Evolutionary conservation across 2,888 invertebrate species (phyloP).

Genomic region (Chelonus formosanus): DNA sequence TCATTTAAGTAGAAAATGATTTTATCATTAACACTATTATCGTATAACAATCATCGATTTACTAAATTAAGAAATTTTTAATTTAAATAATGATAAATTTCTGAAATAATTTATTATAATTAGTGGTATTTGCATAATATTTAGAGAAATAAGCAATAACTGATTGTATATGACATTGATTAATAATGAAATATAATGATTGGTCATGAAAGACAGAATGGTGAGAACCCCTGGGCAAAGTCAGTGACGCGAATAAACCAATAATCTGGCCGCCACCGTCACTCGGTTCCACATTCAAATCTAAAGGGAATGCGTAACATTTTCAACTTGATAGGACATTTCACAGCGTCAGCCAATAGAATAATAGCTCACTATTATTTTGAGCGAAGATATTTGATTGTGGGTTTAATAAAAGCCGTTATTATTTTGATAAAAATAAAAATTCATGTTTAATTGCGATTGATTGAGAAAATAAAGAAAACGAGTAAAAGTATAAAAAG

Average conservation of each 20-base stretch:
- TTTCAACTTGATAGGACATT: constrained; percentile 56
- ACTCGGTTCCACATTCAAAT: constrained; percentile 63
- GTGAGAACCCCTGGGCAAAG: constrained; percentile 57
- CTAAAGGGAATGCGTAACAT: constrained; percentile 52
- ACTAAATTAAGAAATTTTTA: no score
- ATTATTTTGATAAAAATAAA: constrained; percentile 13
- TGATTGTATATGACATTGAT: no score
- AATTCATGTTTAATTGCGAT: constrained; percentile 13
- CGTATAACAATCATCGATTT: no score
- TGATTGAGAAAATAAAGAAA: constrained; percentile 17
- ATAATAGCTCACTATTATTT: constrained; percentile 2
- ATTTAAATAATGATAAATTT: no score
- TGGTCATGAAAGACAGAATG: constrained; percentile 6
- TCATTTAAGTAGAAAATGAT: no score
- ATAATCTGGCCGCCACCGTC: constrained; percentile 61
- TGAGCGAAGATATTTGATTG: neutral
- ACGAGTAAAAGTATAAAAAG: constrained; percentile 22
- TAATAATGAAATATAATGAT: neutral
- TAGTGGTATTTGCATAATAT: no score
- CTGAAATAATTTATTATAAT: no score
- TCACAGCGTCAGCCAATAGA: constrained; percentile 46
- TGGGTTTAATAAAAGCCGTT: neutral
- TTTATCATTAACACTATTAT: no score
- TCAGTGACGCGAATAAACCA: constrained; percentile 65
- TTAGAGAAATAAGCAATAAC: no score